These are phyloP conservation scores for Lithophane semibrunnea DNA, from an alignment of 2,888 invertebrate species.

Conservation along the genomic window DNA sequence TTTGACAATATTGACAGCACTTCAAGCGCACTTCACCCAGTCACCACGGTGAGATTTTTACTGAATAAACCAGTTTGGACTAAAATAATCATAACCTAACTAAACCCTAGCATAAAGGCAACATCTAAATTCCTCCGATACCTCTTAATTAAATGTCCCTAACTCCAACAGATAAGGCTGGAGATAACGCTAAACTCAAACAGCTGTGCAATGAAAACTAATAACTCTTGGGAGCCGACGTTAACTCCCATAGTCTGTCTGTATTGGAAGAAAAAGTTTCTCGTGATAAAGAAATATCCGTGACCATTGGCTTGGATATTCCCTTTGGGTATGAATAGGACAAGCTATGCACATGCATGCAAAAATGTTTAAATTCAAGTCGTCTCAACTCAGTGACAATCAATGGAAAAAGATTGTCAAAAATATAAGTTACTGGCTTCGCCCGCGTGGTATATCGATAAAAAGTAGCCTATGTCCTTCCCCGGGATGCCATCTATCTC, in stretches of 20 bases:
- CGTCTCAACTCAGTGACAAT: too few relatives aligned
- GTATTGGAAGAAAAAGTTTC: conserved; percentile 64
- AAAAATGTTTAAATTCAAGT: too few relatives aligned
- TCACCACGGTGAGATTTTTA: too few relatives aligned
- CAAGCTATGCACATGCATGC: neutral
- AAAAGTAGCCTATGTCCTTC: too few relatives aligned
- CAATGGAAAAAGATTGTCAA: too few relatives aligned
- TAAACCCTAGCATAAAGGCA: neutral
- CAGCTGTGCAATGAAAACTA: conserved; percentile 54
- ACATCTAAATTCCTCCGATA: conserved; percentile 28
- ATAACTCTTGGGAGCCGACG: conserved; percentile 48
- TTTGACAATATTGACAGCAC: too few relatives aligned
- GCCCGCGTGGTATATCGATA: too few relatives aligned
- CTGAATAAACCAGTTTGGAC: too few relatives aligned
- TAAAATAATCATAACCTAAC: neutral
- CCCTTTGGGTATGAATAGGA: conserved; percentile 22
- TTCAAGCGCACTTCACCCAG: too few relatives aligned
- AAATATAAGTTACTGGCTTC: too few relatives aligned
- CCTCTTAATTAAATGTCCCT: conserved; percentile 28
- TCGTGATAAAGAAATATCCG: conserved; percentile 57
- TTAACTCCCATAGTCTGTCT: conserved; percentile 40
- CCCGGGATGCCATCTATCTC: too few relatives aligned
- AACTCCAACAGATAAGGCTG: conserved; percentile 28
- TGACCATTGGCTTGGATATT: conserved; percentile 21
- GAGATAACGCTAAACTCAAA: conserved; percentile 51